A percentile compares a stretch with the other conserved stretches of the same genome.
phyloP scores from a whole-genome alignment of 2,797 vertebrate species.

The Silurus lanzhouensis region DNA sequence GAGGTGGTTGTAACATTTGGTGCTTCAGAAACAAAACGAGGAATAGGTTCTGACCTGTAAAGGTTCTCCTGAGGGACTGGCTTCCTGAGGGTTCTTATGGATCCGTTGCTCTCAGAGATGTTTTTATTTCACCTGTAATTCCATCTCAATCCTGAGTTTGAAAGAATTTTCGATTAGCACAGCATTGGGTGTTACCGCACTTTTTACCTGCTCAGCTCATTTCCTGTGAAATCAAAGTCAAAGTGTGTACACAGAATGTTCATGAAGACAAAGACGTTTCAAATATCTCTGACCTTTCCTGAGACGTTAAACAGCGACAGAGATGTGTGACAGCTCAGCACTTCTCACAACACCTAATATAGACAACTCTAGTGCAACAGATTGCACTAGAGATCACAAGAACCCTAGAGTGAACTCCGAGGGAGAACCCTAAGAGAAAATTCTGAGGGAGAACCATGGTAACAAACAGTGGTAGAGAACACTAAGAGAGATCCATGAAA shows the following conservation, averaged over 20 bases:
- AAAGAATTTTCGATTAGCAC: too few species aligned
- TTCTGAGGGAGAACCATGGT: not conserved
- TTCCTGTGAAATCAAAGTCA: not conserved
- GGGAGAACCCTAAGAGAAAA: not conserved
- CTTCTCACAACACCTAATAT: constrained; percentile 41
- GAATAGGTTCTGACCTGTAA: not conserved
- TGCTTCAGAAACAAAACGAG: not conserved
- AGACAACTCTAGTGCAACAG: too few species aligned
- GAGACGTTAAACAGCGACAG: constrained; percentile 26
- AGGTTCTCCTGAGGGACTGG: not conserved
- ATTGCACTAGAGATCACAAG: not conserved
- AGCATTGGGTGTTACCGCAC: too few species aligned
- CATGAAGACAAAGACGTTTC: constrained; percentile 10
- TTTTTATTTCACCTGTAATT: not conserved
- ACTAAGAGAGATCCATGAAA: not conserved
- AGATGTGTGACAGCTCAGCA: not conserved
- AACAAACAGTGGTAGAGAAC: not conserved
- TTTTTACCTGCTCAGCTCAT: not conserved
- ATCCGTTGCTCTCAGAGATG: not conserved
- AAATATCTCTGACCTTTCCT: constrained; percentile 34
- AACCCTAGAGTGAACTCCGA: not conserved
- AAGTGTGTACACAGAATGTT: not conserved
- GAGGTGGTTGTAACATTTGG: not conserved
- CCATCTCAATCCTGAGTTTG: too few species aligned
- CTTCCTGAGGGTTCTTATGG: not conserved